Conservation (phyloP, 2,888 invertebrate genomes). For the Phortica magna region DNA sequence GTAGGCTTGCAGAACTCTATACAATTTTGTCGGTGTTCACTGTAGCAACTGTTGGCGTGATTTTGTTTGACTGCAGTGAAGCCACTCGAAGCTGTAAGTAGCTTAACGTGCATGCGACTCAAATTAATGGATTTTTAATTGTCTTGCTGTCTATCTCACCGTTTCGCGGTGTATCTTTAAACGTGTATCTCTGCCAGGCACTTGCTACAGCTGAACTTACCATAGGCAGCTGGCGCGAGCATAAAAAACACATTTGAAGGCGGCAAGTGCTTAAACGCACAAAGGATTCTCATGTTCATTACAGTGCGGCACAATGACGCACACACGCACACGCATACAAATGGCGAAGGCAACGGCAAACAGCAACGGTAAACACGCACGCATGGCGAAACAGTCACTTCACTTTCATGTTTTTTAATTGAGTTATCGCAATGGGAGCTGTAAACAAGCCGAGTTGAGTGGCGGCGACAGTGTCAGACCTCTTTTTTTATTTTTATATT, state of each 20-base stretch:
- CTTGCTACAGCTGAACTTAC: too few relatives aligned
- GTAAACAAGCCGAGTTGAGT: neutral
- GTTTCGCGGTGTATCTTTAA: neutral
- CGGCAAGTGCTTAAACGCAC: conserved; percentile 20
- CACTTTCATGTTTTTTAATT: conserved; percentile 28
- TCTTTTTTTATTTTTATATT: neutral
- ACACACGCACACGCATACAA: neutral
- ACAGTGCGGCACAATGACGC: neutral
- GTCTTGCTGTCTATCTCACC: conserved; percentile 61
- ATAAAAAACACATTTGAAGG: conserved; percentile 8
- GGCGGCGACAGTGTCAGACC: too few relatives aligned
- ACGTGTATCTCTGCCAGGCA: neutral
- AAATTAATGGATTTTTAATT: conserved; percentile 76
- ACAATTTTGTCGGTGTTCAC: neutral
- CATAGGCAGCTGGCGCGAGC: neutral
- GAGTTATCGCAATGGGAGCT: conserved; percentile 25
- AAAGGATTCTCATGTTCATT: conserved; percentile 28
- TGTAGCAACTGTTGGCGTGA: neutral
- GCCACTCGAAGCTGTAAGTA: conserved; percentile 5
- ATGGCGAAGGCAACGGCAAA: too few relatives aligned
- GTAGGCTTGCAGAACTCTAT: neutral
- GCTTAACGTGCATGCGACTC: conserved; percentile 60
- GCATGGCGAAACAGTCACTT: neutral
- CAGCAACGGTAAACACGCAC: neutral
- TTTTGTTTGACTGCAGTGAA: neutral